phyloP scores from a whole-genome alignment of 2,888 invertebrate species.

The Caenorhabditis sp. region DNA sequence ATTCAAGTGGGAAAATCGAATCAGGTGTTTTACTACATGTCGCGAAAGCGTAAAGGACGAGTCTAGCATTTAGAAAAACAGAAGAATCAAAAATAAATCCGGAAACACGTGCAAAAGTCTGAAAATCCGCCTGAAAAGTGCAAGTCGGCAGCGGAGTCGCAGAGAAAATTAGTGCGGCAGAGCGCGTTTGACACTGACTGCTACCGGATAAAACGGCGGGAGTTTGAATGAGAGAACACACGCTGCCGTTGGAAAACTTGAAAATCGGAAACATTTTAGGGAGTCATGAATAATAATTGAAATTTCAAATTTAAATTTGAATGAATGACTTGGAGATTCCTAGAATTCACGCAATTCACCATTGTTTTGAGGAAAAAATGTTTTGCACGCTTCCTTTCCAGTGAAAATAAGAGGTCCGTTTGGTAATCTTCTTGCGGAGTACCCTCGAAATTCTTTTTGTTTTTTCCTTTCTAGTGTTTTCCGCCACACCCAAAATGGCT shows the following conservation, averaged over 20 bases:
- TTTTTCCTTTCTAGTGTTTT: constrained; percentile 12
- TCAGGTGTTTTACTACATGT: background rate
- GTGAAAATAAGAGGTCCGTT: background rate
- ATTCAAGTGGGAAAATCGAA: background rate
- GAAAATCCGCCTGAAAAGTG: constrained; percentile 42
- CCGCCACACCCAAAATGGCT: background rate
- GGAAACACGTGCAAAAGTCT: constrained; percentile 35
- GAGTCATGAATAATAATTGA: no score
- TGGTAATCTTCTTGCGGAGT: background rate
- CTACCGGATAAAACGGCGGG: constrained; percentile 22
- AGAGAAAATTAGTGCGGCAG: constrained; percentile 42
- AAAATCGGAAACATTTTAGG: no score
- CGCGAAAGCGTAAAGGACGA: constrained; percentile 9
- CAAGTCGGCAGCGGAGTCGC: constrained; percentile 33
- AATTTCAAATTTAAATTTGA: no score
- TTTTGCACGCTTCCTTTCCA: background rate
- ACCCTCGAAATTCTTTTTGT: constrained; percentile 9
- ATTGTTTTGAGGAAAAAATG: no score
- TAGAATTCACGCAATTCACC: no score
- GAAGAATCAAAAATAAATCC: constrained; percentile 19
- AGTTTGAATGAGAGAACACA: constrained; percentile 14
- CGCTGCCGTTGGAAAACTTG: background rate
- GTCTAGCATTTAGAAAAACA: background rate
- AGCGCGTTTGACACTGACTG: constrained; percentile 32
- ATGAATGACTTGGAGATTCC: no score